Percentiles rank a stretch among this genome's conserved stretches.
These are phyloP conservation scores for Argyra leucocephala DNA, from an alignment of 2,888 invertebrate genomes.

Conservation along the genomic window DNA sequence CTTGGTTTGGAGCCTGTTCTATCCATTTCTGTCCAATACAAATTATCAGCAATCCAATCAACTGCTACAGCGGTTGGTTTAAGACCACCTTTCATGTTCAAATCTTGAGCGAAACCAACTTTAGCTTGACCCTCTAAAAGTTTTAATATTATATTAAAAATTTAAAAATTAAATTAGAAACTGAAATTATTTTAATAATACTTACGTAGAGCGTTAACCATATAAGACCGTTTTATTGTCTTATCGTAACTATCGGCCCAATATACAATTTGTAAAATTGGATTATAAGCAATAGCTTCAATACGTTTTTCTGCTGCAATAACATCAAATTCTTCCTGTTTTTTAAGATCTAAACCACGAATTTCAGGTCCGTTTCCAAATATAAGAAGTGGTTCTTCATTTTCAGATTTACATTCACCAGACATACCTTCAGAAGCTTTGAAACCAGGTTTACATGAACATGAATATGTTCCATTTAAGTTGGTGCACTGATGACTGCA, in stretches of 20 bases:
- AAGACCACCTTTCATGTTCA: slow-evolving; percentile 71
- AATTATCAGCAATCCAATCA: slow-evolving; percentile 87
- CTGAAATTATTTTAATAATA: background rate
- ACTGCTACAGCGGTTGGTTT: slow-evolving; percentile 84
- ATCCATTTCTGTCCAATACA: slow-evolving; percentile 88
- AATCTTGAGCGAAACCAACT: slow-evolving; percentile 75
- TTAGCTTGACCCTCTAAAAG: slow-evolving; percentile 58
- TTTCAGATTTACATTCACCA: slow-evolving; percentile 69
- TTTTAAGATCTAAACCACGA: slow-evolving; percentile 57
- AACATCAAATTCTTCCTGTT: slow-evolving; percentile 63
- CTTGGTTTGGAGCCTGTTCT: slow-evolving; percentile 62
- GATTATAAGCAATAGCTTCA: slow-evolving; percentile 84
- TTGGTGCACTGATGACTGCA: slow-evolving; percentile 93
- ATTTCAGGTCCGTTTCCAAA: slow-evolving; percentile 83
- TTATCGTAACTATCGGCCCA: slow-evolving; percentile 92
- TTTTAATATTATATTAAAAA: no score
- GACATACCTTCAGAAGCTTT: slow-evolving; percentile 63
- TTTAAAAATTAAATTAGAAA: no score
- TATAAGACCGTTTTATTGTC: slow-evolving; percentile 82
- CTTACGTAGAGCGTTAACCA: slow-evolving; percentile 59
- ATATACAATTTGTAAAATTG: slow-evolving; percentile 73
- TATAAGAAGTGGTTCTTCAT: slow-evolving; percentile 57
- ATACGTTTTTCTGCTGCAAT: slow-evolving; percentile 80
- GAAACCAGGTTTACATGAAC: slow-evolving; percentile 79
- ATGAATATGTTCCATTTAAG: slow-evolving; percentile 79